A percentile compares a stretch with the other conserved stretches of the same genome.
These are phyloP conservation scores for Leptopterna dolabrata DNA, from an alignment of 2,888 invertebrate genomes.

Conservation along the genomic window DNA sequence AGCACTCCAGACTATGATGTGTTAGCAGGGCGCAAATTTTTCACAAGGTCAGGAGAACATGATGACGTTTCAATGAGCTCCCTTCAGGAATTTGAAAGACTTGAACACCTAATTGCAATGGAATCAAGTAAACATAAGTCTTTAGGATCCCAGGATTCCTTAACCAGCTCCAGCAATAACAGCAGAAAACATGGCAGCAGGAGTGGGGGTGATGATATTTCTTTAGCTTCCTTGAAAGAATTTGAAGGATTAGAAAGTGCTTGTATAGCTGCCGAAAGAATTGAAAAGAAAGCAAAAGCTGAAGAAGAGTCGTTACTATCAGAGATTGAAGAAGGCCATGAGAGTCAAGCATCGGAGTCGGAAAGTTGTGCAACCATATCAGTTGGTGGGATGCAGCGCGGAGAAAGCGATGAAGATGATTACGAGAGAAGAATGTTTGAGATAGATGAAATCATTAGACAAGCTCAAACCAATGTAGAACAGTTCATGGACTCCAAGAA, in stretches of 20 bases:
- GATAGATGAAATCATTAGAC: constrained; percentile 76
- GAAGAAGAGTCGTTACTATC: constrained; percentile 85
- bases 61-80: constrained; percentile 94
- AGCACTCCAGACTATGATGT: constrained; percentile 94
- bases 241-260: constrained; percentile 93
- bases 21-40: constrained; percentile 83
- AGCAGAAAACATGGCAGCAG: constrained; percentile 67
- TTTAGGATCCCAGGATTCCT: constrained; percentile 87
- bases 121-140: constrained; percentile 74
- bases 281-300: constrained; percentile 85
- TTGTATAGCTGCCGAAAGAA: constrained; percentile 83
- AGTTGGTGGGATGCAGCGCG: constrained; percentile 71
- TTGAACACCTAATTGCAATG: constrained; percentile 85
- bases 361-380: constrained; percentile 74
- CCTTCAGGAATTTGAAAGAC: constrained; percentile 91
- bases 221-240: constrained; percentile 88
- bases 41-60: constrained; percentile 84
- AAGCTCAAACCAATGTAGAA: constrained; percentile 77
- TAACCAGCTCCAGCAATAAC: constrained; percentile 73
- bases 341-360: constrained; percentile 71
- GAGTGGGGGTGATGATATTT: constrained; percentile 85
- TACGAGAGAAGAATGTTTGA: constrained; percentile 76
- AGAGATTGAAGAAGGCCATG: constrained; percentile 72
- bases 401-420: constrained; percentile 72
- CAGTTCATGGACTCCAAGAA: constrained; percentile 58